Percentiles rank a stretch among this genome's conserved stretches.
These are phyloP conservation scores for Prinia subflava DNA, from an alignment of 2,113 vertebrate species.

Conservation along the genomic window DNA sequence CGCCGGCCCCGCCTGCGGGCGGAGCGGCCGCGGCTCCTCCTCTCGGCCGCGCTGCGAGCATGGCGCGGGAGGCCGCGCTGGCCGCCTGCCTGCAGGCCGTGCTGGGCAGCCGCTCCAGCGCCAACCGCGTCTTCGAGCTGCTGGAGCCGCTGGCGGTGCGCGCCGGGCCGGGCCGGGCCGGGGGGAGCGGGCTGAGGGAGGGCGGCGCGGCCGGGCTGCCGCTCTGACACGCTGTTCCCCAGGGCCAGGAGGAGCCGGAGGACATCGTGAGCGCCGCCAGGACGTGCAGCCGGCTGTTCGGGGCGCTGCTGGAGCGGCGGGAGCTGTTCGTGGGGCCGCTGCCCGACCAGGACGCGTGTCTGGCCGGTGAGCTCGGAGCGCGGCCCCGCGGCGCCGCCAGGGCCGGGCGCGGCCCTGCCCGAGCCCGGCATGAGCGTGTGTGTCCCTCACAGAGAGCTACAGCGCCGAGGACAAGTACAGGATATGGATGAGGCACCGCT, in stretches of 20 bases:
- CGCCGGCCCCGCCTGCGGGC: background rate
- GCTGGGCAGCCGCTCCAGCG: conserved; percentile 73
- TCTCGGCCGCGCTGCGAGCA: background rate
- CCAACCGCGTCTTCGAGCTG: conserved; percentile 87
- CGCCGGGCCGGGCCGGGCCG: background rate
- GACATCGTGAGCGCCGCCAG: conserved; percentile 52
- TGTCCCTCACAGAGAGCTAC: conserved; percentile 36
- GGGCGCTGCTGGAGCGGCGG: conserved; percentile 76
- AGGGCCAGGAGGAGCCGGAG: conserved; percentile 79
- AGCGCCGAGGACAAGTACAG: conserved; percentile 82
- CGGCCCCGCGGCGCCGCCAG: background rate
- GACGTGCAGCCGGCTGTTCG: conserved; percentile 81
- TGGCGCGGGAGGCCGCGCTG: background rate
- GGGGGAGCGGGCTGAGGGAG: background rate
- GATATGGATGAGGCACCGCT: conserved; percentile 90
- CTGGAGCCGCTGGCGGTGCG: conserved; percentile 75
- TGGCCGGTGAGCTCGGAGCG: conserved; percentile 17
- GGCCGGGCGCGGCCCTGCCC: background rate
- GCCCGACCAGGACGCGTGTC: conserved; percentile 51
- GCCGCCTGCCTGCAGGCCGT: conserved; percentile 60
- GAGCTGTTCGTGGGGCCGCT: conserved; percentile 82
- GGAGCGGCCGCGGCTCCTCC: background rate
- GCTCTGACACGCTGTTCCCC: background rate
- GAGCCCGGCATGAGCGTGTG: background rate
- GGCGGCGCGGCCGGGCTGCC: background rate